A percentile compares a stretch with the other conserved stretches of the same genome.
Conservation (phyloP, 2,888 invertebrate genomes). For the Phalangium opilio region DNA sequence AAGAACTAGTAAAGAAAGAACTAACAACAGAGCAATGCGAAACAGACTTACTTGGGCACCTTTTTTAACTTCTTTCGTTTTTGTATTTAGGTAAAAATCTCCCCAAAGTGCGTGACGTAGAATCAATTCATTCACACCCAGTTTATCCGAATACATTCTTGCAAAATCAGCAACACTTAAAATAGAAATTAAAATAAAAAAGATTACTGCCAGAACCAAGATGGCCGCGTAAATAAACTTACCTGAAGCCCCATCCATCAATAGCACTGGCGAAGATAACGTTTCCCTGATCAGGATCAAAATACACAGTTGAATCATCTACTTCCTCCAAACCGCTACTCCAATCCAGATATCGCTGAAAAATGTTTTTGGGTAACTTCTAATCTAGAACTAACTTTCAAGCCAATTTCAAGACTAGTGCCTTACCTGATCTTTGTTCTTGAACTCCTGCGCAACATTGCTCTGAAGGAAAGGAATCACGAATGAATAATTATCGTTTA, state of each 20-base stretch:
- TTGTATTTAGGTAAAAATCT: constrained; percentile 72
- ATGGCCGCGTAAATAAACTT: constrained; percentile 21
- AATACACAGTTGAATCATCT: constrained; percentile 78
- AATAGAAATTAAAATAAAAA: neutral
- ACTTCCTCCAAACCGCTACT: constrained; percentile 61
- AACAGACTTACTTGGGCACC: constrained; percentile 54
- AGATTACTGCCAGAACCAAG: neutral
- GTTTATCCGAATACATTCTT: constrained; percentile 52
- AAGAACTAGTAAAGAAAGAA: too few species aligned
- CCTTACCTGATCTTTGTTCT: too few species aligned
- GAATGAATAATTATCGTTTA: too few species aligned
- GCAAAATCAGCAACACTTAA: constrained; percentile 69
- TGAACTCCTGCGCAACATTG: too few species aligned
- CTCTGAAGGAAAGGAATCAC: too few species aligned
- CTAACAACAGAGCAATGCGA: too few species aligned
- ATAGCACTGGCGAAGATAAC: constrained; percentile 90
- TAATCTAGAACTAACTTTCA: too few species aligned
- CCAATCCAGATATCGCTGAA: constrained; percentile 52
- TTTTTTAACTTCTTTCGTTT: constrained; percentile 62
- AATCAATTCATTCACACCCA: constrained; percentile 54
- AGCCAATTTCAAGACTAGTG: too few species aligned
- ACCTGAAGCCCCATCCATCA: constrained; percentile 80
- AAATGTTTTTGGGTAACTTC: too few species aligned
- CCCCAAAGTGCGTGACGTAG: constrained; percentile 79
- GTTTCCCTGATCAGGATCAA: constrained; percentile 83